phyloP scores from a whole-genome alignment of 1,140 invertebrate species.

The Apocrypta bakeri region DNA sequence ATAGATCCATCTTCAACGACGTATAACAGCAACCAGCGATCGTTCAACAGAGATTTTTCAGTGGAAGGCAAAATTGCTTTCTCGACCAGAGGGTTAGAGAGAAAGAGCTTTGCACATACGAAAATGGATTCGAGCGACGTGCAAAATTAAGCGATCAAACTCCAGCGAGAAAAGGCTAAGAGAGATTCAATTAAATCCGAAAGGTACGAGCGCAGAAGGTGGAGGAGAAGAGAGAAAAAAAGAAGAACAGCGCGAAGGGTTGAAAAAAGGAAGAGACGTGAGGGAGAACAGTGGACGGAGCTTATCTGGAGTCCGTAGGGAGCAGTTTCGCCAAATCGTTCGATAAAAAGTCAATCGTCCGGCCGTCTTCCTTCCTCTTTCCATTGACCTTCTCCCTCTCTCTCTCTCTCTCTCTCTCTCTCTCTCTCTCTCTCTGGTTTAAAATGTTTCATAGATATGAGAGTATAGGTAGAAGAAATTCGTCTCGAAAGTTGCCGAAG shows the following conservation, averaged over 20 bases:
- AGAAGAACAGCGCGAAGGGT: neutral
- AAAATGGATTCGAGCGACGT: slow-evolving; percentile 19
- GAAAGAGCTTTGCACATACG: neutral
- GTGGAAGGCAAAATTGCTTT: neutral
- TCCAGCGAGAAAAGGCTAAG: slow-evolving; percentile 18
- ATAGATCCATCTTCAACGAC: neutral
- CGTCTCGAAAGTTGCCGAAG: neutral
- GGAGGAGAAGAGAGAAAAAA: slow-evolving; percentile 39
- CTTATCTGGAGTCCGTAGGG: slow-evolving; percentile 66
- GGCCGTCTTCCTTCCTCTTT: neutral
- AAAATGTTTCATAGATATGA: slow-evolving; percentile 32
- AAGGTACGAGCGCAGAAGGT: slow-evolving; percentile 27
- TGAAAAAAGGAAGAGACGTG: slow-evolving; percentile 3
- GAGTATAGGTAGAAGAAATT: neutral
- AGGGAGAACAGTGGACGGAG: slow-evolving; percentile 43
- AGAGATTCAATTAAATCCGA: slow-evolving; percentile 64
- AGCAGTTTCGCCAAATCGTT: slow-evolving; percentile 68
- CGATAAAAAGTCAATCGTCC: slow-evolving; percentile 63
- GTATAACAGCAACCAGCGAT: too few species aligned
- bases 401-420: neutral
- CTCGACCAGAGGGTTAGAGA: neutral
- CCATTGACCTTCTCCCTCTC: neutral
- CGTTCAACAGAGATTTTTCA: neutral
- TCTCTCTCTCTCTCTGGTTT: neutral
- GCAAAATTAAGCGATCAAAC: slow-evolving; percentile 49